These are phyloP conservation scores for Macquaria ambigua DNA, from an alignment of 2,113 vertebrate species.

Conservation along the genomic window DNA sequence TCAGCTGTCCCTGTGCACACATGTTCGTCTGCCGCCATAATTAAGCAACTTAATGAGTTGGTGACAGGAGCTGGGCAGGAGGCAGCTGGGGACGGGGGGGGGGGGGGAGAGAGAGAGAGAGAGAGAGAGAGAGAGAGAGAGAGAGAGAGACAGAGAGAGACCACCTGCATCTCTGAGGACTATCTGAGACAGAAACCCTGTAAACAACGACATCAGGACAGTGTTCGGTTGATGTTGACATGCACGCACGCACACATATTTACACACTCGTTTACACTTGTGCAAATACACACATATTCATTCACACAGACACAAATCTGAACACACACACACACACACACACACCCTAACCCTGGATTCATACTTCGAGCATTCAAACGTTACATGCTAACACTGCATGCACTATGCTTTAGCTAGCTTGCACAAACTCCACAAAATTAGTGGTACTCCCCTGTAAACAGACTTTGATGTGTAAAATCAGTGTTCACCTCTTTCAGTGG, in stretches of 20 bases:
- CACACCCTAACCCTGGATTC: not conserved
- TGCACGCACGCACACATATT: not conserved
- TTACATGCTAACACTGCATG: too few species aligned
- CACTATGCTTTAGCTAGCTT: not conserved
- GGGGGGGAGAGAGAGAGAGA: not conserved
- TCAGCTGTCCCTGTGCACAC: constrained; percentile 29
- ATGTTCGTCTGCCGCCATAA: constrained; percentile 39
- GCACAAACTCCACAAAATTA: not conserved
- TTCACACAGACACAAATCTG: not conserved
- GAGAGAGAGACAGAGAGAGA: not conserved
- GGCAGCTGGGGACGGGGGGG: constrained; percentile 32
- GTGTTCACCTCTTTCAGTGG: not conserved
- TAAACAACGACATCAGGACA: not conserved
- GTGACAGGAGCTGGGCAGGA: constrained; percentile 29
- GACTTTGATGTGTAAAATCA: not conserved
- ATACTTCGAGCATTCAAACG: not conserved
- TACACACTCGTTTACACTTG: not conserved
- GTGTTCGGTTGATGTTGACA: not conserved
- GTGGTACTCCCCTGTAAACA: too few species aligned
- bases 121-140: not conserved
- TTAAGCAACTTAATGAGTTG: constrained; percentile 57
- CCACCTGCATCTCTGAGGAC: constrained; percentile 33
- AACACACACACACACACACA: not conserved
- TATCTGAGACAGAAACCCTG: not conserved
- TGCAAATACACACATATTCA: not conserved